Evolutionary conservation across 2,888 invertebrate species (phyloP).

Genomic region (Megaustenia siamemsis): DNA sequence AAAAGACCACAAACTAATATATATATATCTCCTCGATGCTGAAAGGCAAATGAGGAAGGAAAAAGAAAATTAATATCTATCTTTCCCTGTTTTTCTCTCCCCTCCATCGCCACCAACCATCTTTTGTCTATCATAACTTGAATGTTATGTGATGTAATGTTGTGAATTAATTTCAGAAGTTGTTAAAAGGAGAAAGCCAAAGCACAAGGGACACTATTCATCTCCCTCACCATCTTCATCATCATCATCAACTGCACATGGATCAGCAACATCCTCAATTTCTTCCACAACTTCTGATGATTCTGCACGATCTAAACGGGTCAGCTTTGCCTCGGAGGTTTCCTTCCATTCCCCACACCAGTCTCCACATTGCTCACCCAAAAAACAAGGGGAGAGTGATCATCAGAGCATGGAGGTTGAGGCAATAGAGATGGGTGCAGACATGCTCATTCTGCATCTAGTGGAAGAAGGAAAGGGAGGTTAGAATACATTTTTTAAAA

Average conservation of each 20-base stretch:
- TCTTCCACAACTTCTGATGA: constrained; percentile 51
- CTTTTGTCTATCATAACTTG: no score
- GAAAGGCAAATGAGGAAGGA: no score
- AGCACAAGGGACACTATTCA: constrained; percentile 29
- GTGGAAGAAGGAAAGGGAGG: constrained; percentile 39
- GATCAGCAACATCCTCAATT: constrained; percentile 29
- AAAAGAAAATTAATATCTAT: no score
- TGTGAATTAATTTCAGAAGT: constrained; percentile 36
- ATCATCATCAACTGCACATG: constrained; percentile 9
- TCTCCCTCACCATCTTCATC: constrained; percentile 41
- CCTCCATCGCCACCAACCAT: no score
- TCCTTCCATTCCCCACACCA: constrained; percentile 75
- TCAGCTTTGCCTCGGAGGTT: constrained; percentile 79
- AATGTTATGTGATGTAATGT: no score
- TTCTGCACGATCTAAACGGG: constrained; percentile 68
- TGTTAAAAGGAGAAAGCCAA: constrained; percentile 51
- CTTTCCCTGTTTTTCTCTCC: no score
- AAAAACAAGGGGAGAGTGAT: constrained; percentile 43
- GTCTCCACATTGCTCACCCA: constrained; percentile 67
- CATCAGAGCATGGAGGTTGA: constrained; percentile 52
- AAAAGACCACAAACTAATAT: no score
- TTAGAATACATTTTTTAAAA: not conserved
- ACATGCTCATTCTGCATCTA: constrained; percentile 56
- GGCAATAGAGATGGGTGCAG: constrained; percentile 63
- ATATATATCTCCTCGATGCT: no score